Base-by-base conservation (phyloP, 1,140 invertebrate genomes). In the Hylaeus volcanicus region DNA sequence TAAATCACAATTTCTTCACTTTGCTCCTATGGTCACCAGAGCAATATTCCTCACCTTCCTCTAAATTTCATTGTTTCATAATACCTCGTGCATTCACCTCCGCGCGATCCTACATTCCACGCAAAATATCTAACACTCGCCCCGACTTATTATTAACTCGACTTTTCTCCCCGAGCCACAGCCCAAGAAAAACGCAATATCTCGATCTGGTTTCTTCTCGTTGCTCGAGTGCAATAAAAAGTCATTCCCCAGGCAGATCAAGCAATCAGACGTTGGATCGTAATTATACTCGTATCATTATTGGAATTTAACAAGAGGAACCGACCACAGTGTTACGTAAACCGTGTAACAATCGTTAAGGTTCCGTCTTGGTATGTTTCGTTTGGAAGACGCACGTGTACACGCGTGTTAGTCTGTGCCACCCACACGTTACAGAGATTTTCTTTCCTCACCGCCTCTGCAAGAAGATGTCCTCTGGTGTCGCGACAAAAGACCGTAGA, bases 281-380 rank as follows among this genome's bases (percentile, higher is more conserved):
- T 76, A 87, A 85, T 89, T 88, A 89, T 68, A 70, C 68, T 48
- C 66, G 60, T 81, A 88, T 88, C 79, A 73, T 84, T 85, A 81
- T 51, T 85, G 87, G 86, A 88, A 89, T 88, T 88, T 88, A 89
- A 88, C 87, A 82, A 60, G 51, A 37, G 78, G 78, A 85, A 88
- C 86, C 88, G 87, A 81, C 86, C 86, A 72, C 78, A 68, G 60
- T 39, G 74, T 88, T 88, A 83, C 83, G 84, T 86, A 89, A 78
- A 71, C 85, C 79, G 81, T 26, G 74, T 64, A 64, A 64, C 71
- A 71, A 26, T 66, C 68, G 65, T 9, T 41, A 71, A 79, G 72
- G 61, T 72, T 71, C 74, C 69, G 66, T 66, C 70, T 66, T 64
- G 39, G 55, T 81, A 64, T 14, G 8, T 6, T 8, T 9, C 61